Base-by-base conservation (phyloP, 2,888 invertebrate species). In the Oasisia sp. region DNA sequence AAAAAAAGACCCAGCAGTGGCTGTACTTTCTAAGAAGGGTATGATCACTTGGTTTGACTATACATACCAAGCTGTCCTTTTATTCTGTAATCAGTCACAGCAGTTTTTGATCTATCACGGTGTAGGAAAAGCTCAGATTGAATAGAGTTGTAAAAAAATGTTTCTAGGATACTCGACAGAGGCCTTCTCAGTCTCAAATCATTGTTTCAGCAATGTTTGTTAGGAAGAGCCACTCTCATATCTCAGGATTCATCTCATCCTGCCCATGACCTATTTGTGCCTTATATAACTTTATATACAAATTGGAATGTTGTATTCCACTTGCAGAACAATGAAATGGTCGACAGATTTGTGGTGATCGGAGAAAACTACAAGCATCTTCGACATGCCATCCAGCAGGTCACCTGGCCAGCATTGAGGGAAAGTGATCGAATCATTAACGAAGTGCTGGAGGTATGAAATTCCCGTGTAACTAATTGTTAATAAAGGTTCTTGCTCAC, bases 321-420 rank as follows among this genome's bases (percentile, higher is more conserved):
- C 74, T 74, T 74, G 74, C 91, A 95, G 94, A 93, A 93, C 38
- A 92, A 93, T 90, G 38, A 12, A 93, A 38, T 94, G 94, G 92
- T 94, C 32, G 95, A 95, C 92, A 92, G 94, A 90, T 95, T 93
- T 92, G 93, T 95, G 32, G 94, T 95, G 14, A 94, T 93, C 92
- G 94, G 94, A 4, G 93, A 94, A 0, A 91, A 92, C 32, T 95
- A 95, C 93, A 94, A 92, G 50, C 58, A 91, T 32, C 27, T 95
- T 3, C 93, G 95, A 91, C 94, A 95, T 91, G 92, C 93, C 9
- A 11, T 38, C 38, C 38, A 38, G 38, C 38, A 38, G 38, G 38
- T 95, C 91, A 93, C 94, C 19, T 91, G 93, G 90, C 94, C 94
- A n/a, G 89, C 94, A 9, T 93, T 95, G 0, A 94, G 94, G 89